Percentiles rank a stretch among this genome's conserved stretches.
phyloP scores from a whole-genome alignment of 2,797 vertebrate genomes.

The Presbytis comata region DNA sequence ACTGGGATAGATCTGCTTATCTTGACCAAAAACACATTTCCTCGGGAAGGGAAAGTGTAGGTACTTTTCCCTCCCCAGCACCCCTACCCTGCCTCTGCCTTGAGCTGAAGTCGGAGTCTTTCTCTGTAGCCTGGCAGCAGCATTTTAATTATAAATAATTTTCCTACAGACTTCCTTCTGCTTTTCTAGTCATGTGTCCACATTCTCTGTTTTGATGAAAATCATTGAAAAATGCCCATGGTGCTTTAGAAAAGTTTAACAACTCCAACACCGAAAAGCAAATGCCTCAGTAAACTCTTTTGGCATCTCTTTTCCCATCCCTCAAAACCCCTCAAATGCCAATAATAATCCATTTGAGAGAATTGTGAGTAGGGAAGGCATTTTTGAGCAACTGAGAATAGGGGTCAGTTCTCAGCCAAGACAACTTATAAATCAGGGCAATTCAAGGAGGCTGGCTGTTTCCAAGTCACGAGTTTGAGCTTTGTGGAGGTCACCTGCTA shows the following conservation, averaged over 20 bases:
- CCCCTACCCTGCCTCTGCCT: neutral
- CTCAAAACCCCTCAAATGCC: neutral
- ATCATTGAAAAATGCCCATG: neutral
- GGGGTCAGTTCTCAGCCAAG: neutral
- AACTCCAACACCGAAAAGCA: neutral
- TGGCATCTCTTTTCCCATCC: neutral
- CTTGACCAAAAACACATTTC: neutral
- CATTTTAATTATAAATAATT: neutral
- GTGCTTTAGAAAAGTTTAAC: neutral
- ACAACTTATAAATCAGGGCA: neutral
- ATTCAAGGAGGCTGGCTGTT: neutral
- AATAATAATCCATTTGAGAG: neutral
- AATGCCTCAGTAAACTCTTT: neutral
- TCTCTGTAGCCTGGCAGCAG: neutral
- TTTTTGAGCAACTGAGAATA: neutral
- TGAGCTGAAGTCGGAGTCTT: neutral
- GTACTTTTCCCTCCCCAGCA: neutral
- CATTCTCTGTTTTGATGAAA: neutral
- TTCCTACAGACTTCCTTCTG: neutral
- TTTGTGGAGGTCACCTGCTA: neutral
- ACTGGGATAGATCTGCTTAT: neutral
- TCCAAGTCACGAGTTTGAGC: neutral
- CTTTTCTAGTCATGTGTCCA: neutral
- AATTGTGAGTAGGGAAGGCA: neutral
- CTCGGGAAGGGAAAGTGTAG: neutral